Base-by-base conservation (phyloP, 2,113 vertebrate species). In the Gymnobelideus leadbeateri region DNA sequence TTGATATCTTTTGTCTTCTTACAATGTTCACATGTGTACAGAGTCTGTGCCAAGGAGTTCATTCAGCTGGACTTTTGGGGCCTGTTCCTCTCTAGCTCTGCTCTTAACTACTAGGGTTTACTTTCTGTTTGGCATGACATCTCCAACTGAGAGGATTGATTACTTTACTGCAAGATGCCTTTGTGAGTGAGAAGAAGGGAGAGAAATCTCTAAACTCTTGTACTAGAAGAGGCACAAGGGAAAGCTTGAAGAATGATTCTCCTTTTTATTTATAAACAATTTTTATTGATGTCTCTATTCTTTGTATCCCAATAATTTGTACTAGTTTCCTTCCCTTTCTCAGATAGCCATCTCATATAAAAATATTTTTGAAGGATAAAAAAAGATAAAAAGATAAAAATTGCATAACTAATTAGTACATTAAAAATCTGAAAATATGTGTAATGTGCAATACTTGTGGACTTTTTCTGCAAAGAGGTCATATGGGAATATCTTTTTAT, bases 161-260 rank as follows among this genome's bases (percentile, higher is more conserved):
- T 84, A 21, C 16, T 77, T 77, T n/a, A 77, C 16, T 84, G 37
- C 68, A 84, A 84, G 68, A 84, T 84, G 68, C 37, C 12, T 43
- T 43, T 84, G 68, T 43, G 16, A 84, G 68, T 84, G 37, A 21
- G 68, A 2, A 26, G 14, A 68, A 31, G 68, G 12, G 47, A 6
- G 37, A 21, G 68, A 43, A 43, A 84, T 84, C 5, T 84, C 68
- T 21, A 84, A 84, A 84, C 10, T 19, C 68, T 43, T 84, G 37
- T 68, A 43, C 37, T 43, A 37, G n/a, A 84, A 84, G 68, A 43
- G 68, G 68, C 68, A 84, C n/a, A 84, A 84, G 19, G 94, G 47
- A 77, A 53, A 92, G 90, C 26, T 6, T 37, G 92, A 93, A 91
- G 23, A 77, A 31, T 84, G 92, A 91, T 90, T 96, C 91, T 43